A percentile compares a stretch with the other conserved stretches of the same genome.
These are phyloP conservation scores for Machimus rusticus DNA, from an alignment of 2,888 invertebrate species.

Conservation along the genomic window DNA sequence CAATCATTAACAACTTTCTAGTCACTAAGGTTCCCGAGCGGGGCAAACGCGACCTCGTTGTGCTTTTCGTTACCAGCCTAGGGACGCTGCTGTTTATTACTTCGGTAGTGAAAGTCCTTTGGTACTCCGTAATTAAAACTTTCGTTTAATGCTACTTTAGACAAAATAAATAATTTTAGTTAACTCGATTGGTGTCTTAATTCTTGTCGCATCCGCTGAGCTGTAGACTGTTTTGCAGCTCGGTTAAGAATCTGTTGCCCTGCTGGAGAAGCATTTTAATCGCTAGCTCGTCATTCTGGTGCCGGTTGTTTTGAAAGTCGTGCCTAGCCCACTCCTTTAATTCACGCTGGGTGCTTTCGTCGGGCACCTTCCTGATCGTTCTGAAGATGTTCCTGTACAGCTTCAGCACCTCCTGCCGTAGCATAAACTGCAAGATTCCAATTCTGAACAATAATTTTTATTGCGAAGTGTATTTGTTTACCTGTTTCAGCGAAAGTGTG, in stretches of 20 bases:
- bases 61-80: conserved; percentile 73
- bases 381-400: conserved; percentile 78
- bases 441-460: not conserved
- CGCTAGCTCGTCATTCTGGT: conserved; percentile 75
- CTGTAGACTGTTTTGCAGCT: conserved; percentile 71
- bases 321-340: conserved; percentile 75
- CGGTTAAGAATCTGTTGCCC: conserved; percentile 73
- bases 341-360: conserved; percentile 70
- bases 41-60: conserved; percentile 69
- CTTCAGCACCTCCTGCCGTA: conserved; percentile 79
- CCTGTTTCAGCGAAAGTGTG: conserved; percentile 70
- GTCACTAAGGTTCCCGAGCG: conserved; percentile 64
- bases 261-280: conserved; percentile 76
- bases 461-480: conserved; percentile 52
- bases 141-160: conserved; percentile 50
- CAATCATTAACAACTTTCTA: conserved; percentile 70
- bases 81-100: conserved; percentile 75
- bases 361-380: conserved; percentile 72
- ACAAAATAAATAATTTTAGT: conserved; percentile 33
- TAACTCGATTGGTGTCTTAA: conserved; percentile 36
- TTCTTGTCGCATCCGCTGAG: conserved; percentile 62
- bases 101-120: conserved; percentile 70
- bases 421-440: conserved; percentile 72
- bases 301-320: conserved; percentile 77
- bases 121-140: conserved; percentile 57